phyloP scores from a whole-genome alignment of 2,797 vertebrate genomes.

The Pagetopsis macropterus region DNA sequence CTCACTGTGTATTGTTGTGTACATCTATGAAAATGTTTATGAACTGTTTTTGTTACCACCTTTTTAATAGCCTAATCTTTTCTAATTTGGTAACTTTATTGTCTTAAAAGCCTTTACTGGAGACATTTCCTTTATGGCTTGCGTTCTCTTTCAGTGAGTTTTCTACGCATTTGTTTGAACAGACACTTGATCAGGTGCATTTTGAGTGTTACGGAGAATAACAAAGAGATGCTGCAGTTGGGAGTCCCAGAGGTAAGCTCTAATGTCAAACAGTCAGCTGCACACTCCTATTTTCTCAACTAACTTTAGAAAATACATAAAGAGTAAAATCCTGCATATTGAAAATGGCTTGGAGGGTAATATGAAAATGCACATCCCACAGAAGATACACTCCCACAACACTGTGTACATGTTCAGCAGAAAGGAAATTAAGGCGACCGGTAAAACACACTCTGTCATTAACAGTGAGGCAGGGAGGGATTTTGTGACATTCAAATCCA shows the following conservation, averaged over 20 bases:
- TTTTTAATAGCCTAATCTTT: neutral
- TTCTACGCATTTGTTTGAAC: neutral
- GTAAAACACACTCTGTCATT: conserved; percentile 24
- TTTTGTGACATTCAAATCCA: conserved; percentile 67
- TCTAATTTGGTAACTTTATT: neutral
- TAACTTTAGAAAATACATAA: too few relatives aligned
- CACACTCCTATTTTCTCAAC: too few relatives aligned
- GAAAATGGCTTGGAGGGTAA: neutral
- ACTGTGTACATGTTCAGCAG: neutral
- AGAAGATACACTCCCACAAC: neutral
- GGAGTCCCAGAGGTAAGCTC: conserved; percentile 27
- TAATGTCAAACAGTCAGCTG: conserved; percentile 29
- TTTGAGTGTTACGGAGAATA: neutral
- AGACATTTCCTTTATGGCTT: neutral
- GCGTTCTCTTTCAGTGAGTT: neutral
- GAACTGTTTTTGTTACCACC: neutral
- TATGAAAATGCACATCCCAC: conserved; percentile 8
- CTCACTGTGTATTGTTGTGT: neutral
- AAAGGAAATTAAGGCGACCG: neutral
- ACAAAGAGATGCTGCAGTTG: conserved; percentile 15
- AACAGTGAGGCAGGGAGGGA: conserved; percentile 17
- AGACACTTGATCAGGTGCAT: conserved; percentile 5
- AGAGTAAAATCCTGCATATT: neutral
- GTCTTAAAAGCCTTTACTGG: neutral
- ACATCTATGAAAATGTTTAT: neutral